These are phyloP conservation scores for Acrocephalus scirpaceus DNA, from an alignment of 2,797 vertebrate genomes.

Conservation along the genomic window DNA sequence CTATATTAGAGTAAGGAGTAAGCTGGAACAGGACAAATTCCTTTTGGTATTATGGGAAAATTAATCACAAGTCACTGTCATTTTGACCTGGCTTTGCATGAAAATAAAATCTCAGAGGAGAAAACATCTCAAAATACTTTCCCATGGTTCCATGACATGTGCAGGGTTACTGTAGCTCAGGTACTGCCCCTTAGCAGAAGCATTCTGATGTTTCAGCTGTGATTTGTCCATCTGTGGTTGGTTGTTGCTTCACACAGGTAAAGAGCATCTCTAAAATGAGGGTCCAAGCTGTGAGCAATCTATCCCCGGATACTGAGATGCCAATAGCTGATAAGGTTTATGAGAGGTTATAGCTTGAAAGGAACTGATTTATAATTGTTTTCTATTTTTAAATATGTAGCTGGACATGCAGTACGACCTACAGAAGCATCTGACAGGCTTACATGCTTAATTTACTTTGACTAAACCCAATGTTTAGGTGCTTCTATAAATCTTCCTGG, in stretches of 20 bases:
- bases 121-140: background rate
- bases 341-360: background rate
- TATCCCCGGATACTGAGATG: background rate
- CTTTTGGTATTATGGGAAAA: background rate
- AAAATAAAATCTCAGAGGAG: background rate
- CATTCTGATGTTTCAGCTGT: background rate
- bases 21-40: background rate
- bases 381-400: background rate
- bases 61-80: background rate
- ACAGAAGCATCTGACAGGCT: background rate
- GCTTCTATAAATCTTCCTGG: background rate
- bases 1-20: constrained; percentile 13
- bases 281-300: background rate
- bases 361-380: constrained; percentile 15
- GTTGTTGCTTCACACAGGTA: background rate
- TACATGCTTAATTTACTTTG: background rate
- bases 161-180: background rate
- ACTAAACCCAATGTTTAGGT: background rate
- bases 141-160: background rate
- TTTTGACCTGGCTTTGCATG: background rate
- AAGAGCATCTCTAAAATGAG: background rate
- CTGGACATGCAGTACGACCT: background rate
- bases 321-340: background rate
- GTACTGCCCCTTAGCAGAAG: background rate
- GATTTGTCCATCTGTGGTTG: background rate